Percentiles rank a stretch among this genome's conserved stretches.
These are phyloP conservation scores for Danio albolineatus DNA, from an alignment of 2,797 vertebrate genomes.

Conservation along the genomic window DNA sequence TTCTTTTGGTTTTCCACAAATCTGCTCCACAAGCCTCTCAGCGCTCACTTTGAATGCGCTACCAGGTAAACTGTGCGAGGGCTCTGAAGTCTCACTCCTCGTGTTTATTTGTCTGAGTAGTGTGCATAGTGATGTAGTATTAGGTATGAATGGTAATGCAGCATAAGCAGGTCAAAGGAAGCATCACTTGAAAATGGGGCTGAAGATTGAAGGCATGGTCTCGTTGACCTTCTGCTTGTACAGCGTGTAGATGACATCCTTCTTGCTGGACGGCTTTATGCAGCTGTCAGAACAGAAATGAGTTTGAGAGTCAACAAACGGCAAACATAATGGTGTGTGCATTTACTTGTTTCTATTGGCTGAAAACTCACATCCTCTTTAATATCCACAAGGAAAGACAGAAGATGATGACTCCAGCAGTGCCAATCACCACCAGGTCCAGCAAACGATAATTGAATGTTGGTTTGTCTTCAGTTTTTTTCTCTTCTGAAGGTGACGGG, in stretches of 20 bases:
- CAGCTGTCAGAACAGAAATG: conserved; percentile 42
- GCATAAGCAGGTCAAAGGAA: background rate
- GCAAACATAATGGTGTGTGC: background rate
- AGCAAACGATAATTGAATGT: background rate
- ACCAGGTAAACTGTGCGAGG: background rate
- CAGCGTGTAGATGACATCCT: conserved; percentile 20
- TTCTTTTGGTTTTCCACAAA: background rate
- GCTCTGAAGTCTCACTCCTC: background rate
- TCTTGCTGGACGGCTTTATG: conserved; percentile 39
- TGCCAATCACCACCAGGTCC: conserved; percentile 6
- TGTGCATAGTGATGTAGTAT: background rate
- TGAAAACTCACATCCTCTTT: conserved; percentile 53
- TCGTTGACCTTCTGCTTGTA: conserved; percentile 53
- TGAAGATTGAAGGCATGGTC: conserved; percentile 34
- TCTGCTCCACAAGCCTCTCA: background rate
- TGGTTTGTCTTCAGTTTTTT: background rate
- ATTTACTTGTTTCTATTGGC: background rate
- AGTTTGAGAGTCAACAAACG: background rate
- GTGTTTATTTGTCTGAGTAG: background rate
- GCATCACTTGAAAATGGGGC: conserved; percentile 32
- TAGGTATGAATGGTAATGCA: background rate
- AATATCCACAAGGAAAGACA: conserved; percentile 44
- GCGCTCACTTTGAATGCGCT: background rate
- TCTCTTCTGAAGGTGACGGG: conserved; percentile 25
- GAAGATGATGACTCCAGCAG: conserved; percentile 29